Evolutionary conservation across 2,888 invertebrate genomes (phyloP), one percentile per base, ranked within the genome.

Genomic region (Drosophila subquinaria): DNA sequence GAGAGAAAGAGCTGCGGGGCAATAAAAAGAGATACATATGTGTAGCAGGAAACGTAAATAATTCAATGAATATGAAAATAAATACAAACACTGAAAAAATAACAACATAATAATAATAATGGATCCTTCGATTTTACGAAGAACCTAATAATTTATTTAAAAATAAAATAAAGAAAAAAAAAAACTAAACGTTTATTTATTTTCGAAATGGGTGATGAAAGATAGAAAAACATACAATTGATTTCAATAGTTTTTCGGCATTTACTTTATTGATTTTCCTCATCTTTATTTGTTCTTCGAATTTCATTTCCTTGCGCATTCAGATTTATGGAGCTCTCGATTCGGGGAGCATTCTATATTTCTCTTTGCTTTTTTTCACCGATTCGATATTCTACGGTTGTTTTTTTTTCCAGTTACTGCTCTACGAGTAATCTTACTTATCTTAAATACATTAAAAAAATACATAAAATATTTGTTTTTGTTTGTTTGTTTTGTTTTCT

Each of bases 101-200:
- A 57, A 20, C 60, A 40, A 55, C 50, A 81, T 71, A 81, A 71
- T 79, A 73, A 80, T 79, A 47, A 59, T 59, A 59, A 81, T 61
- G 81, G 82, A 80, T 71, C 80, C 90, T 92, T 92, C 91, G 91
- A 92, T 92, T 92, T 92, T 92, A 91, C 87, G 92, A 92, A 92
- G 92, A 82, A 82, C 84, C 88, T 81, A 78, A 86, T 89, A 88
- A 91, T 90, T 89, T 88, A 91, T 89, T 89, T 81, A 82, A 90
- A 77, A 89, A 81, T 73, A 85, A 85, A 83, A 76, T 73, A 72
- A 78, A 76, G 47, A 82, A 73, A 80, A 69, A 81, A 74, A 77
- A 80, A 0, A 84, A 62, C 60, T 55, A 67, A 20, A 63, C 11
- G n/a, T 61, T 33, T 36, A 50, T 23, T 50, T 60, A 30, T 36